Evolutionary conservation across 2,113 vertebrate species (phyloP), one percentile per base, ranked within the genome.

Genomic region (Charina bottae): DNA sequence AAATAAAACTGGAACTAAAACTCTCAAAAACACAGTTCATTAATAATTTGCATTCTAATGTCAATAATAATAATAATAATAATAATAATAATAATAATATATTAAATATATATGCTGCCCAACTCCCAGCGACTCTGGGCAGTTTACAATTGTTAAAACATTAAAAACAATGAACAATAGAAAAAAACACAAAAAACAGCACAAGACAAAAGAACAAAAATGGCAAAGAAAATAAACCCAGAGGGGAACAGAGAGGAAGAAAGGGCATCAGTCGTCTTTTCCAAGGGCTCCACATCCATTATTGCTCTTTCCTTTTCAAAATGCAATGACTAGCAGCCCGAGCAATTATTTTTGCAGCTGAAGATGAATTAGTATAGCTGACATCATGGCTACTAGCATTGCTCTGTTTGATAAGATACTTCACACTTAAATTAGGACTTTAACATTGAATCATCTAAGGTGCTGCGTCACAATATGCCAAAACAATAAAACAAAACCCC

Each of bases 231-330:
- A 72, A 17, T 0, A 37, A 28, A 64, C 10, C n/a, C n/a, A 72
- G 33, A 78, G 37, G 68, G 68, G 68, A 78, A 78, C 72, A 78
- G 33, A 15, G 33, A 33, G 17, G 13, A 72, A 72, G 64, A 78
- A 78, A 2, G 21, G 49, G 49, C 49, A 49, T 49, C 49, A 49
- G 49, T 49, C 5, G 6, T 49, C 5, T 7, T 49, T 49, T 5
- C 49, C 49, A 49, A 49, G 6, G 49, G 49, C 49, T 49, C 49
- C 49, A 49, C 2, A 49, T 49, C 17, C 72, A 78, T 37, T 46
- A 58, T 93, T 84, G 59, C 17, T 21, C 21, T 88, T 60, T 21
- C 49, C 59, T 62, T 84, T 92, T 90, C 59, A 93, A 91, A 83
- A 91, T 86, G 12, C 26, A 91, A 49, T 42, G 83, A 24, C 46